Evolutionary conservation across 2,888 invertebrate species (phyloP), one percentile per base, ranked within the genome.

Genomic region (Drosophila pseudotalamancana): DNA sequence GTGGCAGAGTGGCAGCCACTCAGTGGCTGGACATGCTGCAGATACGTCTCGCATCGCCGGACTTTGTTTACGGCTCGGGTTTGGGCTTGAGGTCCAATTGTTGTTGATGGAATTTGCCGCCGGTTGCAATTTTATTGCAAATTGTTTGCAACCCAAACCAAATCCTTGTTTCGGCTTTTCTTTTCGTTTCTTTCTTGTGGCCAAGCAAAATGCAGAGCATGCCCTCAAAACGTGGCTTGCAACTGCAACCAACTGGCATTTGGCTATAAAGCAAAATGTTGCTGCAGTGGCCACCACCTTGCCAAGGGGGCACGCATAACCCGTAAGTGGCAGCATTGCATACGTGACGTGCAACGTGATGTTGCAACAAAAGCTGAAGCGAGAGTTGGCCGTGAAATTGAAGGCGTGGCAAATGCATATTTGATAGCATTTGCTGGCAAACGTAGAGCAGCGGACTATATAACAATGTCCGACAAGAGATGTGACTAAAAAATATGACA

Each of bases 51-150:
- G 39, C 56, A 46, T 27, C 18, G 45, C 21, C 6, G 37, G 12
- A 9, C 27, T 66, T 68, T 54, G 53, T 29, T 56, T 39, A 48
- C 23, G 4, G 6, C 27, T 45, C 11, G 57, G 25, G 9, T 48
- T 16, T 31, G 31, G 27, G 31, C n/a, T 43, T 42, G 27, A 16
- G 42, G 11, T 29, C 29, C 40, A 32, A 34, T 46, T 54, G 49
- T 66, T 60, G 53, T 31, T 63, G 19, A 27, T 34, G 40, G 39
- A 31, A 42, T 50, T 60, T 61, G 54, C 27, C 46, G 46, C 45
- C 56, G 39, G 40, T 57, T 64, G 62, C 63, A 53, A 48, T 81
- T 88, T 81, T 82, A 88, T 86, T 83, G 87, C 84, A 81, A 88
- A 81, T 83, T 75, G 87, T 76, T 86, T 72, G 63, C 80, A 57